phyloP scores from a whole-genome alignment of 2,888 invertebrate species.

The Peribatodes rhomboidaria region DNA sequence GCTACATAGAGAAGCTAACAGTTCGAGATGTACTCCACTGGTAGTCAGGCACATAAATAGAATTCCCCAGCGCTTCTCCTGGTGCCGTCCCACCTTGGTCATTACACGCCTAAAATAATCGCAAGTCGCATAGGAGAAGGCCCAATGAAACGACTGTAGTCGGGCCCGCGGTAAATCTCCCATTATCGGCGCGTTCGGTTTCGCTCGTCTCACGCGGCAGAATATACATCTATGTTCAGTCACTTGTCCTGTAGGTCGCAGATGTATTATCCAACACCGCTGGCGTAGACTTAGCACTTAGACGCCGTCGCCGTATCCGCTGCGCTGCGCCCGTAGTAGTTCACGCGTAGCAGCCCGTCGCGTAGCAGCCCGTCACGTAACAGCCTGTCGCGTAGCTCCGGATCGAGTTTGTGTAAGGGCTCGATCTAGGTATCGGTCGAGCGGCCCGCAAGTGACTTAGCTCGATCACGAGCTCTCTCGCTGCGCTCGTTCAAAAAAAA shows the following conservation, averaged over 20 bases:
- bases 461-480: too few species aligned
- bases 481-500: too few species aligned
- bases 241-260: not conserved
- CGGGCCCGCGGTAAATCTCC: not conserved
- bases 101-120: not conserved
- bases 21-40: not conserved
- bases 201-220: not conserved
- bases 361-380: too few species aligned
- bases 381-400: too few species aligned
- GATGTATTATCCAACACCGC: not conserved
- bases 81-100: not conserved
- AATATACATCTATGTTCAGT: not conserved
- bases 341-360: too few species aligned
- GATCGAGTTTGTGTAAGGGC: too few species aligned
- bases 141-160: not conserved
- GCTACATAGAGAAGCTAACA: not conserved
- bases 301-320: not conserved
- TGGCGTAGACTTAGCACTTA: not conserved
- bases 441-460: too few species aligned
- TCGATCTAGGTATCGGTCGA: too few species aligned
- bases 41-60: not conserved
- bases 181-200: not conserved
- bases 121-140: not conserved
- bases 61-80: slow-evolving; percentile 1
- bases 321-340: too few species aligned